Conservation (phyloP, 2,888 invertebrate genomes). For the Andrena camellia region DNA sequence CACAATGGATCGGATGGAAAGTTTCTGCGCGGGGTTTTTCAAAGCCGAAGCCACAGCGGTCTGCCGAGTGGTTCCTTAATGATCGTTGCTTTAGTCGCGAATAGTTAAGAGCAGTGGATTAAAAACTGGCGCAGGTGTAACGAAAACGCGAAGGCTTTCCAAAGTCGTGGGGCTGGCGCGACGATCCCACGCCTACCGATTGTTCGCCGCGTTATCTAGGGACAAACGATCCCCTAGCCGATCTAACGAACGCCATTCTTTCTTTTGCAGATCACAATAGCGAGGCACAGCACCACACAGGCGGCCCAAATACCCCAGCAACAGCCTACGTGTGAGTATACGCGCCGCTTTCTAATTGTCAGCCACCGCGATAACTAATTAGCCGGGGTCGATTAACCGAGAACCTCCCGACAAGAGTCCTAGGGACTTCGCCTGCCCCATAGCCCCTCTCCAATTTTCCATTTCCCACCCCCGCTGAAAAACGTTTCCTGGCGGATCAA, state of each 20-base stretch:
- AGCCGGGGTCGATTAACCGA: slow-evolving; percentile 56
- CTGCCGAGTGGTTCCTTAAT: not conserved
- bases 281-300: slow-evolving; percentile 78
- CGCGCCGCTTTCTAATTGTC: slow-evolving; percentile 70
- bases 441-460: no score
- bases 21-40: not conserved
- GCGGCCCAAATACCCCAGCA: slow-evolving; percentile 83
- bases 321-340: slow-evolving; percentile 81
- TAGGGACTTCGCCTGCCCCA: not conserved
- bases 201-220: not conserved
- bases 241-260: slow-evolving; percentile 46
- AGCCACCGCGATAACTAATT: slow-evolving; percentile 57
- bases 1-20: not conserved
- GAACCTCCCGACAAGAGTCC: slow-evolving; percentile 15
- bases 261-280: slow-evolving; percentile 80
- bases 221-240: slow-evolving; percentile 10
- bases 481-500: slow-evolving; percentile 33
- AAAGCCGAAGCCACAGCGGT: not conserved
- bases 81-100: not conserved
- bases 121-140: not conserved
- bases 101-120: not conserved
- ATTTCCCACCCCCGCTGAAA: slow-evolving; percentile 48
- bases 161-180: no score
- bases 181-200: slow-evolving; percentile 18
- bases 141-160: not conserved